phyloP scores from a whole-genome alignment of 2,888 invertebrate genomes.

The Patella pellucida region DNA sequence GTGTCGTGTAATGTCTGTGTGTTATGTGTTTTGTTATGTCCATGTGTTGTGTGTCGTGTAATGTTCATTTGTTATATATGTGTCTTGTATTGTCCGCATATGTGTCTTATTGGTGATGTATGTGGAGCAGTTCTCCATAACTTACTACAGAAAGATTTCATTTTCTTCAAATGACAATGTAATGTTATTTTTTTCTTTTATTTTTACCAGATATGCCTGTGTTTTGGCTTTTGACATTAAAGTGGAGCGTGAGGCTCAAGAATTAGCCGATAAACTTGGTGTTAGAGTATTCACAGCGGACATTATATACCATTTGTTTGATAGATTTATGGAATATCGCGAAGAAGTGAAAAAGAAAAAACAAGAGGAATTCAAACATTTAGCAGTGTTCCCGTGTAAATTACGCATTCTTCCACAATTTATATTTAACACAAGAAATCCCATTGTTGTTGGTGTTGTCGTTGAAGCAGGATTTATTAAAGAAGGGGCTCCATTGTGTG shows the following conservation, averaged over 20 bases:
- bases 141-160: too few species aligned
- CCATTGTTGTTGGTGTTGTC: conserved; percentile 96
- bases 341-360: conserved; percentile 92
- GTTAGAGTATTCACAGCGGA: conserved; percentile 93
- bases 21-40: too few species aligned
- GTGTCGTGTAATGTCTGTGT: too few species aligned
- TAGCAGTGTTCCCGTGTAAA: conserved; percentile 99
- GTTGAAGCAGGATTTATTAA: conserved; percentile 95
- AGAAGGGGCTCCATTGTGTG: conserved; percentile 97
- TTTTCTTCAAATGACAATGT: too few species aligned
- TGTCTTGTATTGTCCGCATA: too few species aligned
- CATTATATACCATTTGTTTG: conserved; percentile 99
- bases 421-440: conserved; percentile 98
- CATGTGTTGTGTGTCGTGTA: too few species aligned
- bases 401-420: conserved; percentile 85
- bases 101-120: too few species aligned
- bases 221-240: conserved; percentile 99
- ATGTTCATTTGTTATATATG: too few species aligned
- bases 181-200: not conserved
- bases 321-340: conserved; percentile 85
- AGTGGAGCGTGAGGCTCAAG: conserved; percentile 97
- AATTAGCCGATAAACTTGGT: conserved; percentile 88
- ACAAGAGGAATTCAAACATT: conserved; percentile 93
- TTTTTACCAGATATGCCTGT: conserved; percentile 83
- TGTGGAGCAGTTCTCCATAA: too few species aligned